Evolutionary conservation across 2,888 invertebrate genomes (phyloP).

Genomic region (Lasioglossum malachurum): DNA sequence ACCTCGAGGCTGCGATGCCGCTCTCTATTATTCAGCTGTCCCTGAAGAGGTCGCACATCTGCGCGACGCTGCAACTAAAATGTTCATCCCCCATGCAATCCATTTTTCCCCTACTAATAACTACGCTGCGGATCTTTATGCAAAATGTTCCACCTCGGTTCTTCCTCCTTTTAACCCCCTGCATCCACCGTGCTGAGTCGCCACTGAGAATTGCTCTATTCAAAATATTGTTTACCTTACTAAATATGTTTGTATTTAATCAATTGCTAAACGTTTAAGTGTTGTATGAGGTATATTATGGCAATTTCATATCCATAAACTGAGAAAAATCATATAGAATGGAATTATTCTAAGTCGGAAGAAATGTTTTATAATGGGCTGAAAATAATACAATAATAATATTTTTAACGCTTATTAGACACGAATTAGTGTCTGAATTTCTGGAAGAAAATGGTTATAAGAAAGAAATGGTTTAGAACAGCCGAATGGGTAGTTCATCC

Average conservation of each 20-base stretch:
- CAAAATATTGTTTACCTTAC: no score
- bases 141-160: background rate
- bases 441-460: background rate
- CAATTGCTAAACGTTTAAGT: no score
- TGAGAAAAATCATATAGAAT: no score
- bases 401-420: no score
- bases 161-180: background rate
- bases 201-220: no score
- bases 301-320: no score
- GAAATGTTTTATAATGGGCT: background rate
- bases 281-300: no score
- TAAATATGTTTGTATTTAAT: no score
- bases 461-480: background rate
- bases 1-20: constrained; percentile 60
- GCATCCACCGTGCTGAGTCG: no score
- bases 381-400: no score
- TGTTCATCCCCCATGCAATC: background rate
- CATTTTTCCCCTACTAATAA: background rate
- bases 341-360: no score
- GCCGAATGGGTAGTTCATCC: background rate
- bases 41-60: constrained; percentile 61
- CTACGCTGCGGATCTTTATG: background rate
- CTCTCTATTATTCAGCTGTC: constrained; percentile 73
- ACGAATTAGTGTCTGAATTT: background rate
- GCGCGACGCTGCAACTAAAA: constrained; percentile 20